Conservation (phyloP, 1,140 invertebrate species). For the Drosophila murphyi region DNA sequence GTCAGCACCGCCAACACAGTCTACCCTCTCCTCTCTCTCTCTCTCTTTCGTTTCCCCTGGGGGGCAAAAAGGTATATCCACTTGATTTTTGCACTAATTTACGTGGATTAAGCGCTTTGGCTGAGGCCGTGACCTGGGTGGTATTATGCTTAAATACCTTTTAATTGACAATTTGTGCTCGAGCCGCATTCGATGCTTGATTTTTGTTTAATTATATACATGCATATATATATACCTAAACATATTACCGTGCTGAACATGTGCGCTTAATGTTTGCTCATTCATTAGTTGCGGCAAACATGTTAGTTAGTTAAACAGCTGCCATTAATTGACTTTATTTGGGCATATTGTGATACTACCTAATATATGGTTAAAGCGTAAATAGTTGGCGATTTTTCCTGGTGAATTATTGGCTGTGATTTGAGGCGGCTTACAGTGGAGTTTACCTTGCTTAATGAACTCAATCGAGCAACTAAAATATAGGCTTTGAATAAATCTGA, state of each 20-base stretch:
- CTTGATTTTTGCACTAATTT: constrained; percentile 83
- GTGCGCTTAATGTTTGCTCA: constrained; percentile 29
- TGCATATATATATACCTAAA: not conserved
- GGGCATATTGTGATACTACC: not conserved
- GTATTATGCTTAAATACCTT: constrained; percentile 83
- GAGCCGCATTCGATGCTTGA: constrained; percentile 55
- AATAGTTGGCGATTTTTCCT: too few species aligned
- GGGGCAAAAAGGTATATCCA: constrained; percentile 67
- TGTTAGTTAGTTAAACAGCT: constrained; percentile 4
- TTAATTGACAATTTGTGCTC: constrained; percentile 83
- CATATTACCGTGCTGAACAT: constrained; percentile 4
- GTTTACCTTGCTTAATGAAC: too few species aligned
- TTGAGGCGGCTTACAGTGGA: too few species aligned
- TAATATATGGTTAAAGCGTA: not conserved
- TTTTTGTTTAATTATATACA: constrained; percentile 70
- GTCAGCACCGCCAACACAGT: not conserved
- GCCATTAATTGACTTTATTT: constrained; percentile 7
- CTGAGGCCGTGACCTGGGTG: constrained; percentile 54
- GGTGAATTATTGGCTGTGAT: too few species aligned
- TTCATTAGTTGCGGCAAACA: constrained; percentile 21
- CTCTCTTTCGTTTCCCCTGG: not conserved
- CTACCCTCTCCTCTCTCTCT: too few species aligned
- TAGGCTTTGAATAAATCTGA: too few species aligned
- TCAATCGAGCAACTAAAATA: too few species aligned
- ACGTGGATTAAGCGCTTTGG: constrained; percentile 74